These are phyloP conservation scores for Corythornis madagascariensis DNA, from an alignment of 2,113 vertebrate genomes.

Conservation along the genomic window DNA sequence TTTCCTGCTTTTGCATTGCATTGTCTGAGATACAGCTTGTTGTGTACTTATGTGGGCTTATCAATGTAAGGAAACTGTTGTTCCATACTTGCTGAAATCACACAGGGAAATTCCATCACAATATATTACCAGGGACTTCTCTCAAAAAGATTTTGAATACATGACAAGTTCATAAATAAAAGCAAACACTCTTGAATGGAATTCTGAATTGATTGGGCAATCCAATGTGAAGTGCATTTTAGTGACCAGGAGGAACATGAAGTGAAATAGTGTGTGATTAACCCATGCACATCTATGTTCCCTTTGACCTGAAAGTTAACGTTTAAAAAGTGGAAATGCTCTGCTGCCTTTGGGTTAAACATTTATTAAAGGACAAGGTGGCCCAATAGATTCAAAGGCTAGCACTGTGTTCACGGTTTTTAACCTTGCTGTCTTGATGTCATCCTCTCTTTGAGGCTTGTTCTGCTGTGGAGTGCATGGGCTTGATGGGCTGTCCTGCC, in stretches of 20 bases:
- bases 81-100: neutral
- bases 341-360: constrained; percentile 37
- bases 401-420: neutral
- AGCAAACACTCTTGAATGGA: neutral
- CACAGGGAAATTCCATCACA: neutral
- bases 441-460: neutral
- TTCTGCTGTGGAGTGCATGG: neutral
- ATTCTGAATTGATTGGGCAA: neutral
- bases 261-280: neutral
- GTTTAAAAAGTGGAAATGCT: neutral
- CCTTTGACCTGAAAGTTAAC: constrained; percentile 43
- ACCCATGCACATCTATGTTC: neutral
- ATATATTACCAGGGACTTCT: accelerated
- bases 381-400: neutral
- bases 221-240: neutral
- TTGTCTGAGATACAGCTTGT: neutral
- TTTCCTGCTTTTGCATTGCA: neutral
- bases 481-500: neutral
- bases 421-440: neutral
- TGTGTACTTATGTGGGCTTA: neutral
- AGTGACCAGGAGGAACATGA: neutral
- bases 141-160: neutral
- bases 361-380: constrained; percentile 10
- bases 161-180: neutral
- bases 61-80: neutral